These are phyloP conservation scores for Apodemus sylvaticus DNA, from an alignment of 2,113 vertebrate genomes.

Conservation along the genomic window DNA sequence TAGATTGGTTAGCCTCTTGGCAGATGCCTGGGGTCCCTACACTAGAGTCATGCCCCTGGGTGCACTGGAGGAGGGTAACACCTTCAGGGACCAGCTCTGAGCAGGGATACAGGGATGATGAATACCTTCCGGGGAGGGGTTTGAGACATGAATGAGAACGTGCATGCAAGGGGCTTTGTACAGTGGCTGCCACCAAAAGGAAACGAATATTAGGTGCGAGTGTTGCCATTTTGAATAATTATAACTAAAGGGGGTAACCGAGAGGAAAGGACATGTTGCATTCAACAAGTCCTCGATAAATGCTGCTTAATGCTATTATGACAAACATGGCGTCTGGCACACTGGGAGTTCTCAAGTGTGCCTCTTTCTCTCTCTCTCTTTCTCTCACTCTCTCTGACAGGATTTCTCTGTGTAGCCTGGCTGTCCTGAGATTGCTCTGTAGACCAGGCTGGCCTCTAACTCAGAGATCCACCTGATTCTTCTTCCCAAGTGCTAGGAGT, in stretches of 20 bases:
- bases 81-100: background rate
- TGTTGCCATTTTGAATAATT: background rate
- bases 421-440: background rate
- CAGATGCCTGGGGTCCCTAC: background rate
- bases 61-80: background rate
- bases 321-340: background rate
- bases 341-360: background rate
- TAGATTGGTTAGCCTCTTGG: background rate
- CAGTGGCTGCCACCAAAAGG: background rate
- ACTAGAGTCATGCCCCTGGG: background rate
- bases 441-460: background rate
- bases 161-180: background rate
- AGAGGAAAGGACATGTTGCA: too few relatives aligned
- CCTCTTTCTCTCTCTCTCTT: background rate
- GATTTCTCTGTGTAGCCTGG: background rate
- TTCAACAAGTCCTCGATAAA: background rate
- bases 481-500: background rate
- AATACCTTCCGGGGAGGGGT: background rate
- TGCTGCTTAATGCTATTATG: background rate
- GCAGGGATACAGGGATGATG: background rate
- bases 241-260: background rate
- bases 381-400: too few relatives aligned
- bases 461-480: background rate
- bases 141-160: background rate
- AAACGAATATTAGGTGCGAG: background rate